phyloP scores from a whole-genome alignment of 1,140 invertebrate species.

The Ceratosolen fusciceps region DNA sequence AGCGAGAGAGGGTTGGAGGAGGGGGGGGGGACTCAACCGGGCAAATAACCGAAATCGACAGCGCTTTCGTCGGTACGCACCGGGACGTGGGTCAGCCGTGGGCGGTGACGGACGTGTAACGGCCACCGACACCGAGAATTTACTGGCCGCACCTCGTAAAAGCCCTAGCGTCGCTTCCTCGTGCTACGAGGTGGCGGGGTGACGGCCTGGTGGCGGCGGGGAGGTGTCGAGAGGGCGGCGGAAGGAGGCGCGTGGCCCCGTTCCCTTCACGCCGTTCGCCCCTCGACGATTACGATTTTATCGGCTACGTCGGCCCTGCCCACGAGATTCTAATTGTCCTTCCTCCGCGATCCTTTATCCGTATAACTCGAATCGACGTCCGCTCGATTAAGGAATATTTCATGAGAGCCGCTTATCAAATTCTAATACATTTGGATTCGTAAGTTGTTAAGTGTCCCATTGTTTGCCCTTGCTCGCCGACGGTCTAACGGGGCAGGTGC shows the following conservation, averaged over 20 bases:
- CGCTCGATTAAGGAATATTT: conserved; percentile 32
- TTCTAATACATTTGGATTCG: no score
- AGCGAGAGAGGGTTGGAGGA: no score
- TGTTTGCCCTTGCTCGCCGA: no score
- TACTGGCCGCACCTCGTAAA: conserved; percentile 28
- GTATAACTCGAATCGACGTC: neutral
- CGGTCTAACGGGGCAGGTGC: conserved; percentile 28
- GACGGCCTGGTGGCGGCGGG: no score
- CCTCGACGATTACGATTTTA: conserved; percentile 26
- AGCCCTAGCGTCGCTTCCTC: no score
- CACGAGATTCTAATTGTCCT: conserved; percentile 32
- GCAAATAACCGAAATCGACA: neutral
- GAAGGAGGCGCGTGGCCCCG: neutral
- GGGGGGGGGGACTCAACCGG: neutral
- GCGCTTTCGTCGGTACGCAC: neutral
- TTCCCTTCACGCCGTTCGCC: neutral
- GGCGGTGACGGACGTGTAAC: neutral
- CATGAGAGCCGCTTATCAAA: conserved; percentile 25
- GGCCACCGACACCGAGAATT: neutral
- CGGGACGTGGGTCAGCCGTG: neutral
- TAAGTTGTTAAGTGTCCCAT: neutral
- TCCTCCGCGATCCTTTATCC: neutral
- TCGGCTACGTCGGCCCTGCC: neutral
- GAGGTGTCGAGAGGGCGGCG: neutral
- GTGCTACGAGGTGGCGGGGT: no score